Evolutionary conservation across 2,888 invertebrate genomes (phyloP).

Genomic region (Eumacrocentrus americanus): DNA sequence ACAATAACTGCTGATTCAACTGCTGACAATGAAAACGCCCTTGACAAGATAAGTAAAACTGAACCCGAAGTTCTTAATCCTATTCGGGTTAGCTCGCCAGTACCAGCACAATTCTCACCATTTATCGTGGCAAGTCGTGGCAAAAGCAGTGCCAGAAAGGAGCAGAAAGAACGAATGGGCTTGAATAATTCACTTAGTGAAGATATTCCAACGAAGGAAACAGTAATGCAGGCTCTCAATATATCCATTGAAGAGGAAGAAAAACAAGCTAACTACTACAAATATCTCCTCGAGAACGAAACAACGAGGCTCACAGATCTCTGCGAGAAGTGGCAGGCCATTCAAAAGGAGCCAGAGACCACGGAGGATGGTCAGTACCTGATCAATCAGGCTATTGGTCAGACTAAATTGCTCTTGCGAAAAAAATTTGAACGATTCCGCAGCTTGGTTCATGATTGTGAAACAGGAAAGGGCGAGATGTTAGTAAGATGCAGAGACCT

Average conservation of each 20-base stretch:
- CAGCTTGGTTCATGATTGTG: conserved; percentile 59
- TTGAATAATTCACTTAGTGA: conserved; percentile 24
- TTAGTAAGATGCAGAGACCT: conserved; percentile 73
- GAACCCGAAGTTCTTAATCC: too few species aligned
- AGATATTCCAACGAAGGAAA: conserved; percentile 51
- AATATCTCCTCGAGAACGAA: conserved; percentile 63
- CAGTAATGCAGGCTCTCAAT: conserved; percentile 47
- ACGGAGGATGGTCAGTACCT: conserved; percentile 66
- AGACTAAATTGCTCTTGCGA: conserved; percentile 75
- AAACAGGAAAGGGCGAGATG: conserved; percentile 61
- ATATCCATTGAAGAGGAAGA: conserved; percentile 52
- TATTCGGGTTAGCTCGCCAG: conserved; percentile 19
- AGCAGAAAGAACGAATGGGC: conserved; percentile 50
- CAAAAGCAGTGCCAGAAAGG: conserved; percentile 67
- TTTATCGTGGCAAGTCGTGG: conserved; percentile 68
- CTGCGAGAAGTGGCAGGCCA: conserved; percentile 66
- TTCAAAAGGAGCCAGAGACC: conserved; percentile 56
- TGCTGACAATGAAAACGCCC: too few species aligned
- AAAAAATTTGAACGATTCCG: conserved; percentile 82
- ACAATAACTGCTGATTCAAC: background rate
- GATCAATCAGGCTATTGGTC: conserved; percentile 77
- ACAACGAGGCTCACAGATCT: conserved; percentile 63
- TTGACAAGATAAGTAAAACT: too few species aligned
- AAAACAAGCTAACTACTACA: conserved; percentile 60
- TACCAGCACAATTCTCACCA: conserved; percentile 57